phyloP scores from a whole-genome alignment of 2,113 vertebrate species.

The Hippocampus comes region DNA sequence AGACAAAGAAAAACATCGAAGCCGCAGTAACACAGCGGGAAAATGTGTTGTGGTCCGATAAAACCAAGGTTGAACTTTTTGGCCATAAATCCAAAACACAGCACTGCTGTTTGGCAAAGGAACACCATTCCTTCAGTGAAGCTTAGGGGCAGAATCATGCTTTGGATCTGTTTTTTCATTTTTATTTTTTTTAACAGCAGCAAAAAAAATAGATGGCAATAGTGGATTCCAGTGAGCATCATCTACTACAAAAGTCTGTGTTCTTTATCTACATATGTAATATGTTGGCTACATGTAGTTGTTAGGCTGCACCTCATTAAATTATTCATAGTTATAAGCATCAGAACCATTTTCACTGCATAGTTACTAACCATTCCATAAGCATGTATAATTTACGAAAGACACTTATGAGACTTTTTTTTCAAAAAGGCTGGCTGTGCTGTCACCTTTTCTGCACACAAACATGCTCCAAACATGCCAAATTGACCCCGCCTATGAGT shows the following conservation, averaged over 20 bases:
- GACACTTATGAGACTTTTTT: slow-evolving; percentile 2
- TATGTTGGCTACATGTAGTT: not conserved
- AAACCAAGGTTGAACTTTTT: no score
- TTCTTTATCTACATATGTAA: not conserved
- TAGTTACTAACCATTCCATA: not conserved
- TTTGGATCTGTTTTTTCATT: no score
- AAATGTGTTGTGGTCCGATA: no score
- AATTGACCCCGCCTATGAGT: slow-evolving; percentile 40
- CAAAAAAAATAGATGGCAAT: no score
- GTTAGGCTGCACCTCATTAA: not conserved
- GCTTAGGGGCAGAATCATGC: no score
- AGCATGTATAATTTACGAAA: not conserved
- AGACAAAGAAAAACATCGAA: no score
- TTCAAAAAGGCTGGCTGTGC: not conserved
- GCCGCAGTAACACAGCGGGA: no score
- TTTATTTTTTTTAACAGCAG: no score
- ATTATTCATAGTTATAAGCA: slow-evolving; percentile 4
- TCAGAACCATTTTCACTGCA: not conserved
- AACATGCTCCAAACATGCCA: slow-evolving; percentile 6
- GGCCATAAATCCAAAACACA: no score
- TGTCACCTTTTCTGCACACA: not conserved
- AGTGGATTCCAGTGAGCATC: no score
- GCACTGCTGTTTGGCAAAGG: no score
- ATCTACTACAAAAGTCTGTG: not conserved
- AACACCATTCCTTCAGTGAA: no score